Conservation (phyloP, 1,140 invertebrate species). For the Pseudomyrmex gracilis region DNA sequence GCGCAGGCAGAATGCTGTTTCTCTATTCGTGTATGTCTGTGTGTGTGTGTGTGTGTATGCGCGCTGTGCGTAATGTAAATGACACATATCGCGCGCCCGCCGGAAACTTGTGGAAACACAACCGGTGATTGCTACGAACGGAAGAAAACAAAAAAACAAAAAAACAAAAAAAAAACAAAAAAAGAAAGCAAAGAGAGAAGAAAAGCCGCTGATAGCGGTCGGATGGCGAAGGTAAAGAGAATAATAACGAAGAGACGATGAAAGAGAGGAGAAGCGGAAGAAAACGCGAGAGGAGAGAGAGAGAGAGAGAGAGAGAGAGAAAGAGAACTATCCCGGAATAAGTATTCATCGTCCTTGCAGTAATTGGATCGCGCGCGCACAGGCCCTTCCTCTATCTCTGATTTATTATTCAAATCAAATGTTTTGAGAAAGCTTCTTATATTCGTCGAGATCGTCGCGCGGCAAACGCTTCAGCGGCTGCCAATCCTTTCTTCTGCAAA, state of each 20-base stretch:
- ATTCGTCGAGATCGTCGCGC: constrained; percentile 36
- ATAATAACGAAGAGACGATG: constrained; percentile 62
- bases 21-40: constrained; percentile 18
- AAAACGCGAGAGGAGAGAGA: constrained; percentile 18
- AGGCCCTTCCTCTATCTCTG: constrained; percentile 68
- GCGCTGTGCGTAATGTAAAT: constrained; percentile 75
- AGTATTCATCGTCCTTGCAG: constrained; percentile 77
- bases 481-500: constrained; percentile 65
- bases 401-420: constrained; percentile 82
- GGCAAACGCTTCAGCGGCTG: constrained; percentile 60
- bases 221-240: constrained; percentile 53
- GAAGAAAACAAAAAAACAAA: constrained; percentile 5
- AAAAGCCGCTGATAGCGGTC: constrained; percentile 29
- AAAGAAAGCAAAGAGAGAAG: constrained; percentile 20
- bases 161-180: too few relatives aligned
- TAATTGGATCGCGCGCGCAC: constrained; percentile 78
- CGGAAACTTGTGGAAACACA: constrained; percentile 71
- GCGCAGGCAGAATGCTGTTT: constrained; percentile 18
- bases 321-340: constrained; percentile 72
- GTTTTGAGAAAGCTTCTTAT: constrained; percentile 76
- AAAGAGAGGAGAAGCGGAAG: constrained; percentile 46
- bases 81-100: constrained; percentile 78
- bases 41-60: too few relatives aligned
- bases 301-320: constrained; percentile 43
- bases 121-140: background rate